phyloP scores from a whole-genome alignment of 2,113 vertebrate genomes.

The Antidorcas marsupialis region DNA sequence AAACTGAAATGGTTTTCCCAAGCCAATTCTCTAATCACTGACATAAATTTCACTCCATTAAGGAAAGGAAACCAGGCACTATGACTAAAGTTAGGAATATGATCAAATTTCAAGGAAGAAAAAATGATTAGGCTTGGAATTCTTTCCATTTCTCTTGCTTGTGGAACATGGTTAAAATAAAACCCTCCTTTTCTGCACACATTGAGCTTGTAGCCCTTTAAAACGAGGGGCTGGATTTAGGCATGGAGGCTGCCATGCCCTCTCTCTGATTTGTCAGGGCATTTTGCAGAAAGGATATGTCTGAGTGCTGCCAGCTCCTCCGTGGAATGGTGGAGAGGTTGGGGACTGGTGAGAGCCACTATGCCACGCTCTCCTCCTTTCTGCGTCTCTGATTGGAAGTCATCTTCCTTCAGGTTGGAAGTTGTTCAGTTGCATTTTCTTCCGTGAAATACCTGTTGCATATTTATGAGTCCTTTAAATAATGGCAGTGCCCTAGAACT shows the following conservation, averaged over 20 bases:
- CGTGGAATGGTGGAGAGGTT: no score
- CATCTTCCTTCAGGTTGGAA: background rate
- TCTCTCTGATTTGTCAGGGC: no score
- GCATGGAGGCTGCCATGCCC: background rate
- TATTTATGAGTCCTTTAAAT: background rate
- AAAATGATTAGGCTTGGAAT: slow-evolving; percentile 21
- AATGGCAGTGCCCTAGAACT: background rate
- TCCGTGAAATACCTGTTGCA: background rate
- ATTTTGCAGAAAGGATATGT: background rate
- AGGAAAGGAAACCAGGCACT: slow-evolving; percentile 49
- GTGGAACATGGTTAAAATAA: background rate
- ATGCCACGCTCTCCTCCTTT: background rate
- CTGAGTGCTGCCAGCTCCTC: background rate
- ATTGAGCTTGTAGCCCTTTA: background rate
- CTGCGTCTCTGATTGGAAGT: background rate
- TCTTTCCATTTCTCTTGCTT: slow-evolving; percentile 47
- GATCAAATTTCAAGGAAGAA: slow-evolving; percentile 59
- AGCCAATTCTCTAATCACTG: slow-evolving; percentile 61
- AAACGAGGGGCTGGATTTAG: background rate
- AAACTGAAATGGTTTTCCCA: slow-evolving; percentile 56
- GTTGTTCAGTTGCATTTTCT: background rate
- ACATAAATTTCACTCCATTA: slow-evolving; percentile 64
- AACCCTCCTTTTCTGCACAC: background rate
- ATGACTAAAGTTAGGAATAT: slow-evolving; percentile 48
- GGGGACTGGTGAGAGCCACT: no score